phyloP scores from a whole-genome alignment of 2,888 invertebrate genomes.

The Apamea anceps region DNA sequence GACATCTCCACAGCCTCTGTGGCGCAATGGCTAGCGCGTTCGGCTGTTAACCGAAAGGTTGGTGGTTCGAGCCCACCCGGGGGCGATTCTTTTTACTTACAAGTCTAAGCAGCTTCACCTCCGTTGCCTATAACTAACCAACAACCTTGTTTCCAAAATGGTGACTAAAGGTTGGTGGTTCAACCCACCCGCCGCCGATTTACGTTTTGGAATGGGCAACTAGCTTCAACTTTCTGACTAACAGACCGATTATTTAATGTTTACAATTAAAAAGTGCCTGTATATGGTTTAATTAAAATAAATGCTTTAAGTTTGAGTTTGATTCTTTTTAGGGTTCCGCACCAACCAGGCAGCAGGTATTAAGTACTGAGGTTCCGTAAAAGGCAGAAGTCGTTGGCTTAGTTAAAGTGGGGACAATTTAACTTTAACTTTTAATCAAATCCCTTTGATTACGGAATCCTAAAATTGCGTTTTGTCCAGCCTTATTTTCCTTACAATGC shows the following conservation, averaged over 20 bases:
- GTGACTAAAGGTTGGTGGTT: conserved; percentile 98
- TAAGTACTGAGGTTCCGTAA: no score
- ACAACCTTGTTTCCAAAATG: neutral
- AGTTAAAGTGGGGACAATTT: no score
- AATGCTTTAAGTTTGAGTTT: conserved; percentile 69
- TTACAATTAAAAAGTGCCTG: no score
- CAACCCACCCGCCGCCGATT: conserved; percentile 96
- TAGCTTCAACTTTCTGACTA: no score
- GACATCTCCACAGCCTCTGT: conserved; percentile 73
- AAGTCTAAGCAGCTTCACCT: neutral
- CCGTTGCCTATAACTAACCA: neutral
- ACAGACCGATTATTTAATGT: no score
- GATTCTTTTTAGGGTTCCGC: conserved; percentile 69
- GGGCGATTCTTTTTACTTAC: conserved; percentile 90
- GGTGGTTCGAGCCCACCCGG: conserved; percentile 99
- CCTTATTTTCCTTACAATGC: neutral
- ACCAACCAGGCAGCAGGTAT: no score
- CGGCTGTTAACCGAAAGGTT: conserved; percentile 99
- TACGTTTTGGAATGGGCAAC: no score
- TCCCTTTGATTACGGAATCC: neutral
- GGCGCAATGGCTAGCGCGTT: conserved; percentile 97
- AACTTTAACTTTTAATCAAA: no score
- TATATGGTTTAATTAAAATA: no score
- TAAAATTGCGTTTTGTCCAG: neutral
- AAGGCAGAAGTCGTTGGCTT: no score